phyloP scores from a whole-genome alignment of 2,888 invertebrate species.

The Diogma glabrata region DNA sequence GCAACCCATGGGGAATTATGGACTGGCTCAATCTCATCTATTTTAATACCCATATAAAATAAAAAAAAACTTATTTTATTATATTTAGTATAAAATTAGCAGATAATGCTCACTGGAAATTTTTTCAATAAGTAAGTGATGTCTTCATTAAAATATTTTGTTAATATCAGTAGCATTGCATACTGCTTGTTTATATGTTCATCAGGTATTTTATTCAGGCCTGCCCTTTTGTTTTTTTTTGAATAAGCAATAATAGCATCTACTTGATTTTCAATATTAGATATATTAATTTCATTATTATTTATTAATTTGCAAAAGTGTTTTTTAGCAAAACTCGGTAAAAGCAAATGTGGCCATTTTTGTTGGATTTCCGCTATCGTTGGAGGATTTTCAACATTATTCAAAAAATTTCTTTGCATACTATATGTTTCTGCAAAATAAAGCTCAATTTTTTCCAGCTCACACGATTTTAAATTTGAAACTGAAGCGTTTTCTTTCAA shows the following conservation, averaged over 20 bases:
- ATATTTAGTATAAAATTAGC: not conserved
- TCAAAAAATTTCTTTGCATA: conserved; percentile 4
- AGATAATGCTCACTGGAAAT: not conserved
- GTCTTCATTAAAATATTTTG: conserved; percentile 2
- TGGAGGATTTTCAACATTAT: conserved; percentile 1
- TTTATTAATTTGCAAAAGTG: no score
- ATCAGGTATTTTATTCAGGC: no score
- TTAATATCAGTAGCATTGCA: no score
- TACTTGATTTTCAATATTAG: no score
- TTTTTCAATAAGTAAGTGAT: not conserved
- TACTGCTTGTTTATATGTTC: no score
- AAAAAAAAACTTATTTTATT: not conserved
- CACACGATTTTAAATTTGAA: not conserved
- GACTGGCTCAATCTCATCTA: not conserved
- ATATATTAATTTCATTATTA: no score
- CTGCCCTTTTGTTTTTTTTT: no score
- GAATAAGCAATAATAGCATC: no score
- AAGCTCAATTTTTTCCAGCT: not conserved
- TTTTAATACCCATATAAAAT: not conserved
- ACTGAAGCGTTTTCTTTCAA: not conserved
- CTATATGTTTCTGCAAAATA: conserved; percentile 1
- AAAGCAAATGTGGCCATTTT: no score
- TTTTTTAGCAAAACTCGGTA: no score
- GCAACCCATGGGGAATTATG: conserved; percentile 6
- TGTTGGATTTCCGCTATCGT: not conserved